A percentile compares a stretch with the other conserved stretches of the same genome.
phyloP scores from a whole-genome alignment of 2,797 vertebrate species.

The Chaetophractus vellerosus region DNA sequence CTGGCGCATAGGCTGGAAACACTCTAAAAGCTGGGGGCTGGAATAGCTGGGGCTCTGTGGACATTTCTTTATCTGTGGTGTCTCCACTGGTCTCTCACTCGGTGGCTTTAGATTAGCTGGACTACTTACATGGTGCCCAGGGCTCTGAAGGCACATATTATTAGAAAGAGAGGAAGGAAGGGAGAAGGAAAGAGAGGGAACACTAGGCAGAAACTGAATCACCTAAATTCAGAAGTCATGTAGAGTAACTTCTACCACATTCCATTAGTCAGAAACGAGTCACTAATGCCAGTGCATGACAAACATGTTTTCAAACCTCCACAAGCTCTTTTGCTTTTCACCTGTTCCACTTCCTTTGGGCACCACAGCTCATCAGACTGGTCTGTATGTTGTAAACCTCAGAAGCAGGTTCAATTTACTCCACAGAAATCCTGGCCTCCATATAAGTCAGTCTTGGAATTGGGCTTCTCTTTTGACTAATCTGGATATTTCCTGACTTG shows the following conservation, averaged over 20 bases:
- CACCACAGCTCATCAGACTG: background rate
- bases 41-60: background rate
- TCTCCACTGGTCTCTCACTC: background rate
- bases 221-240: background rate
- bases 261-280: background rate
- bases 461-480: background rate
- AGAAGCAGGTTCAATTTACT: background rate
- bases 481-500: background rate
- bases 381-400: background rate
- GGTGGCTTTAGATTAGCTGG: too few species aligned
- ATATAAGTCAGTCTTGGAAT: background rate
- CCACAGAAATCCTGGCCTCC: background rate
- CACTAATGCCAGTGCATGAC: background rate
- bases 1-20: background rate
- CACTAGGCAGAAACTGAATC: background rate
- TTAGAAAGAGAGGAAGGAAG: too few species aligned
- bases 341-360: background rate
- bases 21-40: background rate
- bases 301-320: background rate
- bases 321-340: background rate
- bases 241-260: background rate
- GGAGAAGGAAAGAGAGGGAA: background rate
- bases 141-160: background rate
- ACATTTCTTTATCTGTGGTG: background rate
- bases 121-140: background rate